Percentiles rank a stretch among this genome's conserved stretches.
These are phyloP conservation scores for Thecophora atra DNA, from an alignment of 2,888 invertebrate species.

Conservation along the genomic window DNA sequence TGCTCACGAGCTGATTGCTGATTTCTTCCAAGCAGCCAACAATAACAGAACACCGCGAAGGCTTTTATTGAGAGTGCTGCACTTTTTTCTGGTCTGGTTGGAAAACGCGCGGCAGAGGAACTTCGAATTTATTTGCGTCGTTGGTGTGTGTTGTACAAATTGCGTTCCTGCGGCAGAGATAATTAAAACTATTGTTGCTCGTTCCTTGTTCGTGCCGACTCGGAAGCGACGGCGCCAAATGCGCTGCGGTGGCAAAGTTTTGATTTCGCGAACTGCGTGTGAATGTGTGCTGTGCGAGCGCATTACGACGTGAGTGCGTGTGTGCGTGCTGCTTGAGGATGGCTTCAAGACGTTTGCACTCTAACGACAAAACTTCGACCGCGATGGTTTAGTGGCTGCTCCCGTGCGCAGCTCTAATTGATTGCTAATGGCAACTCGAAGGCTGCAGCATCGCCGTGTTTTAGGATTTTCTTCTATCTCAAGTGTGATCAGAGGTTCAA, in stretches of 20 bases:
- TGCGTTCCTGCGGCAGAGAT: slow-evolving; percentile 58
- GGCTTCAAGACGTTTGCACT: slow-evolving; percentile 5
- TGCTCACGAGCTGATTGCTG: too few relatives aligned
- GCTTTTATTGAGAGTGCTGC: not conserved
- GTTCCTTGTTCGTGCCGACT: slow-evolving; percentile 1
- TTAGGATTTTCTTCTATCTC: not conserved
- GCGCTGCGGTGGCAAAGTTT: slow-evolving; percentile 28
- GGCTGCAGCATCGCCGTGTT: not conserved
- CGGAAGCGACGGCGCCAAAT: slow-evolving; percentile 12
- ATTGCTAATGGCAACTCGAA: slow-evolving; percentile 20
- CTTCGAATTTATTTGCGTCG: not conserved
- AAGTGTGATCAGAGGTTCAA: not conserved
- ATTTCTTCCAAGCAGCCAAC: not conserved
- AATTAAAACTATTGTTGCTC: slow-evolving; percentile 53
- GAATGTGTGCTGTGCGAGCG: not conserved
- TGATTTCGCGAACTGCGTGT: slow-evolving; percentile 25
- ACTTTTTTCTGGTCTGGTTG: not conserved
- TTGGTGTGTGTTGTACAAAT: slow-evolving; percentile 49
- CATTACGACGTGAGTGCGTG: not conserved
- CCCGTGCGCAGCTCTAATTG: slow-evolving; percentile 24
- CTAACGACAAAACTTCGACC: slow-evolving; percentile 29
- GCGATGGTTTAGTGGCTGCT: slow-evolving; percentile 17
- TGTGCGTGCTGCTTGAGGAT: not conserved
- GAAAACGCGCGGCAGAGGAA: not conserved
- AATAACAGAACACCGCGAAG: not conserved